These are phyloP conservation scores for Aethina tumida DNA, from an alignment of 1,140 invertebrate genomes.

Conservation along the genomic window DNA sequence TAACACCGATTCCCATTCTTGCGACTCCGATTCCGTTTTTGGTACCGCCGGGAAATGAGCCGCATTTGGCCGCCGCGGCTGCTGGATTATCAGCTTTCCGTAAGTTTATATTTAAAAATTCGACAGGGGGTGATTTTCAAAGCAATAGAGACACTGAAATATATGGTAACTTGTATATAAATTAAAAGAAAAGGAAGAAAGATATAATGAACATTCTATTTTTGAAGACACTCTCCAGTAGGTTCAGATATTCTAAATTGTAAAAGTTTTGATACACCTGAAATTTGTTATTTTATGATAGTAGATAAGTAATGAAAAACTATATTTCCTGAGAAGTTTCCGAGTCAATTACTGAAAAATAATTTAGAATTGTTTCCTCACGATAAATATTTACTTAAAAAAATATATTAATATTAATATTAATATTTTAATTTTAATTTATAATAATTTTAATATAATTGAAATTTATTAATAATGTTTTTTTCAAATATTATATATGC, in stretches of 20 bases:
- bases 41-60: conserved; percentile 30
- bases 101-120: conserved; percentile 37
- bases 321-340: too few species aligned
- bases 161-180: background rate
- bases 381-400: too few species aligned
- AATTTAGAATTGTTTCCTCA: too few species aligned
- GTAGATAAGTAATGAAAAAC: too few species aligned
- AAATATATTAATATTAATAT: too few species aligned
- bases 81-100: conserved; percentile 51
- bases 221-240: background rate
- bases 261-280: background rate
- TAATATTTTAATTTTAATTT: too few species aligned
- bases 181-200: background rate
- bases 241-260: background rate
- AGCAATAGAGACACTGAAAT: too few species aligned
- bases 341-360: too few species aligned
- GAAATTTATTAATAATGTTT: too few species aligned
- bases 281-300: background rate
- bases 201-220: background rate
- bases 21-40: conserved; percentile 32
- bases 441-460: too few species aligned
- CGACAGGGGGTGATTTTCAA: too few species aligned
- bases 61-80: conserved; percentile 41
- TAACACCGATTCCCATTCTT: conserved; percentile 29
- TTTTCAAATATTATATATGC: too few species aligned